These are phyloP conservation scores for Medauroidea extradentata DNA, from an alignment of 1,140 invertebrate genomes.

Conservation along the genomic window DNA sequence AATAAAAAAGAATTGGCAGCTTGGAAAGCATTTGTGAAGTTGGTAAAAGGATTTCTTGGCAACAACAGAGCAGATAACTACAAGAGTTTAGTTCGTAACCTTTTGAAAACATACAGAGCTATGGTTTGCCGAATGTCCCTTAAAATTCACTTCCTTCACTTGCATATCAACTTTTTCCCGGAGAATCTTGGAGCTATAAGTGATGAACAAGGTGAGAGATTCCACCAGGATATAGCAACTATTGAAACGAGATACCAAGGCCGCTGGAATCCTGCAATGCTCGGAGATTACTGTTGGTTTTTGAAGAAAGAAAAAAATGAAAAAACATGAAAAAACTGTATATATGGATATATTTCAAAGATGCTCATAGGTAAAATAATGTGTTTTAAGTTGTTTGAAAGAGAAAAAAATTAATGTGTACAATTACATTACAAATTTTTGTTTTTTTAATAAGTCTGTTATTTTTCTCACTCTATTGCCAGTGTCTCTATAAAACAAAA, in stretches of 20 bases:
- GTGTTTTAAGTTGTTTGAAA: too few relatives aligned
- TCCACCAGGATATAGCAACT: slow-evolving; percentile 38
- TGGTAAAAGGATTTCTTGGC: slow-evolving; percentile 8
- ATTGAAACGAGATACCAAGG: slow-evolving; percentile 27
- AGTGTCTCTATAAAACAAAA: too few relatives aligned
- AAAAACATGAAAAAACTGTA: too few relatives aligned
- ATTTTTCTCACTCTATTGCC: too few relatives aligned
- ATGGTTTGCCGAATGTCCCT: slow-evolving; percentile 41
- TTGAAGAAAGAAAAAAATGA: too few relatives aligned
- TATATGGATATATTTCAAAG: too few relatives aligned
- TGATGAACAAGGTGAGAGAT: slow-evolving; percentile 32
- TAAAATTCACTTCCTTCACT: slow-evolving; percentile 39
- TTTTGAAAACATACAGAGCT: slow-evolving; percentile 21
- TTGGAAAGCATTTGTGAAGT: slow-evolving; percentile 19
- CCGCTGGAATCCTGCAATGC: slow-evolving; percentile 12
- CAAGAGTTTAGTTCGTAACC: slow-evolving; percentile 7
- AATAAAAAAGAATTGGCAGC: slow-evolving; percentile 15
- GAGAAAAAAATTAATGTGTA: too few relatives aligned
- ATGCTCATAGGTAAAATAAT: too few relatives aligned
- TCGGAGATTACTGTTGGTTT: too few relatives aligned
- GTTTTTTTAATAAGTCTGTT: too few relatives aligned
- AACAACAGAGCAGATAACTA: slow-evolving; percentile 3
- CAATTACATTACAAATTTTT: too few relatives aligned
- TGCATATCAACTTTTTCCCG: slow-evolving; percentile 33
- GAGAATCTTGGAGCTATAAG: slow-evolving; percentile 24